A percentile compares a stretch with the other conserved stretches of the same genome.
These are phyloP conservation scores for Lasiurus borealis DNA, from an alignment of 2,113 vertebrate species.

Conservation along the genomic window DNA sequence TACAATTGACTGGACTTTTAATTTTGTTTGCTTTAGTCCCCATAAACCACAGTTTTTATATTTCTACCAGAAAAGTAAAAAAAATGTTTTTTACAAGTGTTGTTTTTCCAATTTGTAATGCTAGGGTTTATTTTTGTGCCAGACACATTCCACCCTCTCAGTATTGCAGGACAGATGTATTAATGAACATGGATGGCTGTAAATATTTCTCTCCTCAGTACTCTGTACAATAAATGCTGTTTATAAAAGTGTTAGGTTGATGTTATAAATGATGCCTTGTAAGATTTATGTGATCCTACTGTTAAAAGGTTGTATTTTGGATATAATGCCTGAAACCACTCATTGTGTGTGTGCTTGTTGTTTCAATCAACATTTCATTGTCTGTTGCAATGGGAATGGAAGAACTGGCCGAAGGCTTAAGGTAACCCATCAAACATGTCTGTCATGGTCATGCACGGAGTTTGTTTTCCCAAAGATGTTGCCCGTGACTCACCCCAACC, in stretches of 20 bases:
- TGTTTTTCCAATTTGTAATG: constrained; percentile 82
- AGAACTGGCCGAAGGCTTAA: background rate
- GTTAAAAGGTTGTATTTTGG: constrained; percentile 65
- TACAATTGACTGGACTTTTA: constrained; percentile 80
- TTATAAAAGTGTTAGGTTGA: constrained; percentile 81
- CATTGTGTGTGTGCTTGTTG: background rate
- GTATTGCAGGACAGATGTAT: constrained; percentile 86
- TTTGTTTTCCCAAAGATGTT: background rate
- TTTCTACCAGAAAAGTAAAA: constrained; percentile 85
- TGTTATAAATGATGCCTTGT: constrained; percentile 80
- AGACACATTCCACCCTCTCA: constrained; percentile 89
- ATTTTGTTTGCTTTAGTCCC: constrained; percentile 84
- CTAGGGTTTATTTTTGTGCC: constrained; percentile 83
- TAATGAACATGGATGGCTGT: constrained; percentile 85
- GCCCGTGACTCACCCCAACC: background rate
- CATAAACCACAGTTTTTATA: constrained; percentile 86
- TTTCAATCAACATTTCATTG: background rate
- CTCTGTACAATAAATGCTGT: constrained; percentile 87
- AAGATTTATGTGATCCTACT: constrained; percentile 46
- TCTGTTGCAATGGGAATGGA: background rate
- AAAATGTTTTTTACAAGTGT: constrained; percentile 84
- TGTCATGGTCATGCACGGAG: background rate
- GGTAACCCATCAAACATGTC: background rate
- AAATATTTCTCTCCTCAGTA: constrained; percentile 82
- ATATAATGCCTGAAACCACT: constrained; percentile 9